Percentiles rank a stretch among this genome's conserved stretches.
Evolutionary conservation across 35 echinoderm and acorn worm genomes (phyloP).

Genomic region (Ophioderma brevispina): DNA sequence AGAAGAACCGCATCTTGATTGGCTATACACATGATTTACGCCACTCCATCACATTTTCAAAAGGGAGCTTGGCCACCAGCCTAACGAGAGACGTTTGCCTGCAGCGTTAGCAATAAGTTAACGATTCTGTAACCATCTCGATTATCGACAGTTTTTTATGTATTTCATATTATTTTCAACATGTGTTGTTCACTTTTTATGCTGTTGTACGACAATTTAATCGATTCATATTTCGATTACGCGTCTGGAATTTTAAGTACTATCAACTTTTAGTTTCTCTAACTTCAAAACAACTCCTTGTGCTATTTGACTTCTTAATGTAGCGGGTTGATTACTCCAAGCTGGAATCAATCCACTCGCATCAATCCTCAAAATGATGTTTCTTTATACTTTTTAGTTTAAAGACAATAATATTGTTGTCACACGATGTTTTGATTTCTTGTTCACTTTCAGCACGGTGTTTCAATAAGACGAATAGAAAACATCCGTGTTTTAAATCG

Average conservation of each 20-base stretch:
- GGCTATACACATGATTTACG: background rate
- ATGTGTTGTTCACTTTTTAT: slow-evolving; percentile 10
- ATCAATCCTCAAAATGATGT: background rate
- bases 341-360: background rate
- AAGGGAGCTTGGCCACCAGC: background rate
- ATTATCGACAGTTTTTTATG: background rate
- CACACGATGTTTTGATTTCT: background rate
- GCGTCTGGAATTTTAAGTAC: background rate
- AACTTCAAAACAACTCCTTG: background rate
- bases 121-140: background rate
- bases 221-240: background rate
- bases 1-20: background rate
- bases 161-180: background rate
- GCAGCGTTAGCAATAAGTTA: background rate
- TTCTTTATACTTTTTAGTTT: background rate
- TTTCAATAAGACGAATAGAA: slow-evolving; percentile 2
- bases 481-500: slow-evolving; percentile 6
- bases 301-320: background rate
- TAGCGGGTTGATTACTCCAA: background rate
- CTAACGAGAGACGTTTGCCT: background rate
- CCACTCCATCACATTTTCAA: background rate
- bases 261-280: background rate
- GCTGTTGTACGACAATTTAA: background rate
- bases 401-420: background rate
- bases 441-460: background rate